Evolutionary conservation across 2,797 vertebrate genomes (phyloP).

Genomic region (Luscinia luscinia): DNA sequence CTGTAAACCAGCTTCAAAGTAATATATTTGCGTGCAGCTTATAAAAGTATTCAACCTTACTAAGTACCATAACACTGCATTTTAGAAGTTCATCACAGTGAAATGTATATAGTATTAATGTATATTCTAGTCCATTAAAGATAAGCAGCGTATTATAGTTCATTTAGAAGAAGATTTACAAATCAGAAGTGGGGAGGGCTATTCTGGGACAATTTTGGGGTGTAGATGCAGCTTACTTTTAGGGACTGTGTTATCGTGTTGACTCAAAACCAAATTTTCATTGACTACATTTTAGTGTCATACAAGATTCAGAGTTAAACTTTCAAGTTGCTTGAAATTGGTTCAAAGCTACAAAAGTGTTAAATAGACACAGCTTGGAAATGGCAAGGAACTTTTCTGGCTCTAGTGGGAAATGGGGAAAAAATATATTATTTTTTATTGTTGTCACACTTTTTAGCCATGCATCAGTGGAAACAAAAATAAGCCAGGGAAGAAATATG

Average conservation of each 20-base stretch:
- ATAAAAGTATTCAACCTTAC: background rate
- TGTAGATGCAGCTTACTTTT: background rate
- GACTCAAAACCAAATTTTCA: background rate
- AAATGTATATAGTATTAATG: background rate
- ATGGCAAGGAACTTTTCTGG: background rate
- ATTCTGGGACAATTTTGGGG: background rate
- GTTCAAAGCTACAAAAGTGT: background rate
- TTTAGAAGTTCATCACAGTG: background rate
- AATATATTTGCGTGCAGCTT: background rate
- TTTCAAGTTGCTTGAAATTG: background rate
- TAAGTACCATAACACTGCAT: background rate
- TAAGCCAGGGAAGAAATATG: background rate
- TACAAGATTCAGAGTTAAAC: background rate
- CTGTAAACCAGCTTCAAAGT: background rate
- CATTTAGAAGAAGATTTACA: conserved; percentile 9
- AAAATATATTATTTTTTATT: background rate
- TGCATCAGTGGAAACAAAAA: background rate
- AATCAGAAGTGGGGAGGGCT: background rate
- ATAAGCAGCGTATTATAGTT: background rate
- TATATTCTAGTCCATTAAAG: conserved; percentile 14
- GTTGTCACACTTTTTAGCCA: background rate
- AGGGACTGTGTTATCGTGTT: background rate
- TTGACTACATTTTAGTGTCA: background rate
- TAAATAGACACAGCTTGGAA: background rate
- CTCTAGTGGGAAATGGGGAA: background rate